Base-by-base conservation (phyloP, 1,140 invertebrate species). In the Wiebesia pumilae region DNA sequence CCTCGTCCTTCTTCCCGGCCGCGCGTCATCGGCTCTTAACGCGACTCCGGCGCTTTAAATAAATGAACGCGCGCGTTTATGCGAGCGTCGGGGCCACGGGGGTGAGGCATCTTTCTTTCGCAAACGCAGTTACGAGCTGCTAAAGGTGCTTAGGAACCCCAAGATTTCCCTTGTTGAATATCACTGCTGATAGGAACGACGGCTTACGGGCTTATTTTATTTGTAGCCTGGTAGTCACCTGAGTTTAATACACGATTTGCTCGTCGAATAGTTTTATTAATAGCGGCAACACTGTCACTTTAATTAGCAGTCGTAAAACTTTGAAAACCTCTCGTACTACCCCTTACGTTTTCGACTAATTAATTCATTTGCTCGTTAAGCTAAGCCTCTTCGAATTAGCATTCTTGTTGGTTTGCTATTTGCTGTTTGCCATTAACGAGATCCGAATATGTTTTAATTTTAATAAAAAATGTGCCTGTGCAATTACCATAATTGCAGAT, bases 31-130 rank as follows among this genome's bases (percentile, higher is more conserved):
- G 75, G 38, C 58, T 35, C 43, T 65, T 69, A 69, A 79, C 33
- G 62, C 43, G 51, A 0, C 38, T 27, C 27, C 82, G n/a, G 47
- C 73, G 62, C 69, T 83, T 40, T 16, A 47, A 84, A 84, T 47
- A 73, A 30, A 84, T 65, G 38, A 35, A 12, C 21, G 3, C 1
- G 21, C 6, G 33, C 38, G 47, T 62, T 35, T 38, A 84, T 40
- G 69, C 33, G 81, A 10, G 6, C 24, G 33, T 67, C 21, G 33
- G 75, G 33, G n/a, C 19, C 30, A 19, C 16, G 19, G 69, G n/a
- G 27, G 24, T 2, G 19, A 19, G 51, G 19, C n/a, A 73, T 47
- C 38, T 84, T 65, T 54, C 33, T 62, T 65, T 38, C 21, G 43
- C 40, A 65, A 54, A 30, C 30, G 38, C 71, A 24, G 27, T 30